These are phyloP conservation scores for Xiphophorus couchianus DNA, from an alignment of 2,113 vertebrate genomes.

Conservation along the genomic window DNA sequence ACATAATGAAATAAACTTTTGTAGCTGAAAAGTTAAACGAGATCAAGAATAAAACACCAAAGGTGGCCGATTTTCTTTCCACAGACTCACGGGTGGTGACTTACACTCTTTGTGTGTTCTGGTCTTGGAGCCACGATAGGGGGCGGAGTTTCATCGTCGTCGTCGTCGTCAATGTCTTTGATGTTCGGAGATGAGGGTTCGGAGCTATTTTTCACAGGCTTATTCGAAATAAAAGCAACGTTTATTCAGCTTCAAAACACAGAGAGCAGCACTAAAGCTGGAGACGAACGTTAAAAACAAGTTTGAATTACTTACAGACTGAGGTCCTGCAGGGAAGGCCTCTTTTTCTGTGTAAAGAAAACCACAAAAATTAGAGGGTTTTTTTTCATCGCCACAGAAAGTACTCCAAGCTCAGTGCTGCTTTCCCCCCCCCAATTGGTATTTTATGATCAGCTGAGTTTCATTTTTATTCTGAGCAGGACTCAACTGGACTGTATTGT, in stretches of 20 bases:
- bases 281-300: background rate
- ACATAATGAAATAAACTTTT: background rate
- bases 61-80: background rate
- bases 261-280: background rate
- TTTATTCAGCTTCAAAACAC: background rate
- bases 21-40: background rate
- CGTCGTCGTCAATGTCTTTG: constrained; percentile 88
- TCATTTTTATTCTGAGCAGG: background rate
- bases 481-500: background rate
- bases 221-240: constrained; percentile 20
- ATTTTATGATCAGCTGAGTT: background rate
- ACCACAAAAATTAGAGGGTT: background rate
- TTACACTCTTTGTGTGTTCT: constrained; percentile 97
- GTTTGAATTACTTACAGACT: constrained; percentile 83
- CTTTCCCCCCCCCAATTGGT: background rate
- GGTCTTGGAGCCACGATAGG: constrained; percentile 93
- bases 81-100: constrained; percentile 19
- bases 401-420: background rate
- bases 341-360: constrained; percentile 88
- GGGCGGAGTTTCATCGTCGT: constrained; percentile 86
- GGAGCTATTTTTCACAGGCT: constrained; percentile 90
- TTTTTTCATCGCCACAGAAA: background rate
- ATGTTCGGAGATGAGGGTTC: constrained; percentile 82
- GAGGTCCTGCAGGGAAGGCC: constrained; percentile 88
- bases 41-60: background rate